Evolutionary conservation across 2,888 invertebrate genomes (phyloP).

Genomic region (Melanargia galathea): DNA sequence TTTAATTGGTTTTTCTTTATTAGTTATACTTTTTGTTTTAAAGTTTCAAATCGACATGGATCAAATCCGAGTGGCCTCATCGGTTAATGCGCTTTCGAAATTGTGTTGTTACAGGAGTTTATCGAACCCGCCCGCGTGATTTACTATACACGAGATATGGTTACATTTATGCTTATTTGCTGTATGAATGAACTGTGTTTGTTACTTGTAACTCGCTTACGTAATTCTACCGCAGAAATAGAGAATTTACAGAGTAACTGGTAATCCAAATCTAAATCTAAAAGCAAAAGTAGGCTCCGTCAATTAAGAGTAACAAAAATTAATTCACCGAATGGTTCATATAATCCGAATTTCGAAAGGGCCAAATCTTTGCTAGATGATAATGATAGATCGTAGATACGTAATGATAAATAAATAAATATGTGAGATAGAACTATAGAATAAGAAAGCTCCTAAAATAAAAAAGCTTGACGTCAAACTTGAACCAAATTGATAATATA

Average conservation of each 20-base stretch:
- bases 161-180: slow-evolving; percentile 17
- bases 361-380: too few species aligned
- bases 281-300: too few species aligned
- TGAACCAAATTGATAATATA: too few species aligned
- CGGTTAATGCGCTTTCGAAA: slow-evolving; percentile 19
- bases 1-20: slow-evolving; percentile 1
- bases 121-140: slow-evolving; percentile 30
- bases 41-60: slow-evolving; percentile 2
- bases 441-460: background rate
- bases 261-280: background rate
- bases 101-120: slow-evolving; percentile 24
- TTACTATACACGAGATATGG: slow-evolving; percentile 27
- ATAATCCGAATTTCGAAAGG: too few species aligned
- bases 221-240: background rate
- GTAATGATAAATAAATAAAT: too few species aligned
- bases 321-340: too few species aligned
- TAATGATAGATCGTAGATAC: too few species aligned
- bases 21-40: background rate
- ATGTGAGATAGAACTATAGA: background rate
- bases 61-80: slow-evolving; percentile 2
- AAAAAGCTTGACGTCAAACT: background rate
- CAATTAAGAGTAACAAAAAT: too few species aligned
- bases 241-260: background rate
- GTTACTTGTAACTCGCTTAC: background rate
- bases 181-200: slow-evolving; percentile 23